These are phyloP conservation scores for Zoanthus gigantus DNA, from an alignment of 92 coral and sea anemone genomes.

Conservation along the genomic window DNA sequence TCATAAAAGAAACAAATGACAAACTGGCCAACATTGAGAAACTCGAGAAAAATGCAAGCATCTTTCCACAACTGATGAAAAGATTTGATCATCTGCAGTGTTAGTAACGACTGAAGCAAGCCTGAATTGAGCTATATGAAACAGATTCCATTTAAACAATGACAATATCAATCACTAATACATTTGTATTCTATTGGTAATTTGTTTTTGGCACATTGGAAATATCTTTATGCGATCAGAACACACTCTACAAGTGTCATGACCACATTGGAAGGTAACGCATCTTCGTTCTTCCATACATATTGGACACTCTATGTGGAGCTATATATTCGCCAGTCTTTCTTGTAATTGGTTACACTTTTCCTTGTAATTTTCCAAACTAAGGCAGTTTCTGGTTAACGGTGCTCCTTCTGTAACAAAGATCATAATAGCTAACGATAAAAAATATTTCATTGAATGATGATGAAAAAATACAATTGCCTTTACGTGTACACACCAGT, in stretches of 20 bases:
- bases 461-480: background rate
- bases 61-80: too few relatives aligned
- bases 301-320: conserved; percentile 20
- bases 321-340: conserved; percentile 1
- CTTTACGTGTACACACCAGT: background rate
- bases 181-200: background rate
- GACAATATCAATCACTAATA: background rate
- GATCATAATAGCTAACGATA: background rate
- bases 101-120: too few relatives aligned
- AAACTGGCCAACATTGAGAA: too few relatives aligned
- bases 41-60: too few relatives aligned
- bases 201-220: conserved; percentile 12
- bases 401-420: conserved; percentile 37
- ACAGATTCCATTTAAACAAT: background rate
- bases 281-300: conserved; percentile 30
- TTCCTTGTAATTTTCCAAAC: conserved; percentile 6
- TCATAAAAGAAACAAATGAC: too few relatives aligned
- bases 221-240: background rate
- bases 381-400: conserved; percentile 25
- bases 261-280: conserved; percentile 34
- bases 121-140: too few relatives aligned
- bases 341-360: background rate
- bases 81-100: too few relatives aligned
- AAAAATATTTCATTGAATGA: background rate
- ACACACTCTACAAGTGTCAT: conserved; percentile 25